Evolutionary conservation across 1,140 invertebrate species (phyloP), one percentile per base, ranked within the genome.

Genomic region (Hyposmocoma kahamanoa): DNA sequence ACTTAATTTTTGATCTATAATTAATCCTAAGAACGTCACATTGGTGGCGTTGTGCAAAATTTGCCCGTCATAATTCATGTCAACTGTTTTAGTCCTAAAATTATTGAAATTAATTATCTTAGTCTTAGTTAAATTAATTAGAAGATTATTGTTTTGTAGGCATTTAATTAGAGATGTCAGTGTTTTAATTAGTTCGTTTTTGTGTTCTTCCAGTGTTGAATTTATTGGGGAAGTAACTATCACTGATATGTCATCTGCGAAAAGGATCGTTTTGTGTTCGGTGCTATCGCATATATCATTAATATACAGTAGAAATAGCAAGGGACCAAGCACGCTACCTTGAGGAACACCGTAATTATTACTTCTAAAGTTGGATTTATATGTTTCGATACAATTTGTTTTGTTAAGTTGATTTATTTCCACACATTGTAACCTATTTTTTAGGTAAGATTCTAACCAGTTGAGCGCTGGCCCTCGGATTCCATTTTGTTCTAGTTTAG

Each of bases 231-330:
- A 6, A 42, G 20, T 26, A 42, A 17, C 21, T 18, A 45, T 45
- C 3, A 32, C 26, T 11, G 28, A 47, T 9, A 36, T 51, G 19
- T 51, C 48, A 34, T 47, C 54, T 15, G 48, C 48, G 45, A 56
- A 56, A 3, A 46, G 30, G 21, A 46, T 22, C 22, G 44, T 46
- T 13, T 46, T 34, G 24, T 46, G 20, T 10, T n/a, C 36, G 22
- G 18, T 46, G 18, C n/a, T 24, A 2, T 46, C 22, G n/a, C 28
- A 20, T 11, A 46, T 8, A n/a, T 46, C 44, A 36, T 46, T 46
- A 11, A 46, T 46, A 13, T 34, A 46, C 6, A 46, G 13, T n/a
- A 46, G 18, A 36, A 46, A 46, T 20, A 46, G 28, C n/a, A 46
- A 20, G 3, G 44, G 32, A 17, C 11, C 20, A 3, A 47, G 24